These are phyloP conservation scores for Micromesistius poutassou DNA, from an alignment of 2,797 vertebrate genomes.

Conservation along the genomic window DNA sequence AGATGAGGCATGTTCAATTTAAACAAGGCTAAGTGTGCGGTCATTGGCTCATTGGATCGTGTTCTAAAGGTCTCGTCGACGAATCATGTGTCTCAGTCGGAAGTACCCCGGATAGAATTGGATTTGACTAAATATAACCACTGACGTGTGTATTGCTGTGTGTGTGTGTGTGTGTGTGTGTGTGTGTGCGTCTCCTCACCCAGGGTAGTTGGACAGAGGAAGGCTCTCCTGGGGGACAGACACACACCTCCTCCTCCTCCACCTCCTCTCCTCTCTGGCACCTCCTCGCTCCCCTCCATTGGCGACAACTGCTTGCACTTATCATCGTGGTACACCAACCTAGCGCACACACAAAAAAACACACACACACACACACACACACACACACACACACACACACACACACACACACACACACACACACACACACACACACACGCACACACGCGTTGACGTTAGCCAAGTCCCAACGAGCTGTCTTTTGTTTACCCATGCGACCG, in stretches of 20 bases:
- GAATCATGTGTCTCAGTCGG: no score
- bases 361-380: conserved; percentile 17
- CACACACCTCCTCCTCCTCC: conserved; percentile 66
- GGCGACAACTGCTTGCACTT: conserved; percentile 88
- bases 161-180: not conserved
- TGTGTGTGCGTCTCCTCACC: conserved; percentile 62
- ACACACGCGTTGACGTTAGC: no score
- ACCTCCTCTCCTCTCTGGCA: conserved; percentile 68
- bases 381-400: conserved; percentile 9
- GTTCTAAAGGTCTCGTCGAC: no score
- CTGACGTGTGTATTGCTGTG: no score
- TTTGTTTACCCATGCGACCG: not conserved
- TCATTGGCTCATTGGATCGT: no score
- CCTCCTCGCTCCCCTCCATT: conserved; percentile 75
- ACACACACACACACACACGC: no score
- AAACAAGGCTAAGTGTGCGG: no score
- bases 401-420: not conserved
- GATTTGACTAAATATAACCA: no score
- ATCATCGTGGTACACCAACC: conserved; percentile 89
- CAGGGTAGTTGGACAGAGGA: conserved; percentile 88
- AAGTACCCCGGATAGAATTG: no score
- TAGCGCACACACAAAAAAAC: conserved; percentile 57
- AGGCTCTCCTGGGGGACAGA: conserved; percentile 86
- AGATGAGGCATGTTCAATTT: no score
- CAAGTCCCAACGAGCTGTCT: not conserved